Conservation (phyloP, 2,797 vertebrate species). For the Phalloptychus januarius region DNA sequence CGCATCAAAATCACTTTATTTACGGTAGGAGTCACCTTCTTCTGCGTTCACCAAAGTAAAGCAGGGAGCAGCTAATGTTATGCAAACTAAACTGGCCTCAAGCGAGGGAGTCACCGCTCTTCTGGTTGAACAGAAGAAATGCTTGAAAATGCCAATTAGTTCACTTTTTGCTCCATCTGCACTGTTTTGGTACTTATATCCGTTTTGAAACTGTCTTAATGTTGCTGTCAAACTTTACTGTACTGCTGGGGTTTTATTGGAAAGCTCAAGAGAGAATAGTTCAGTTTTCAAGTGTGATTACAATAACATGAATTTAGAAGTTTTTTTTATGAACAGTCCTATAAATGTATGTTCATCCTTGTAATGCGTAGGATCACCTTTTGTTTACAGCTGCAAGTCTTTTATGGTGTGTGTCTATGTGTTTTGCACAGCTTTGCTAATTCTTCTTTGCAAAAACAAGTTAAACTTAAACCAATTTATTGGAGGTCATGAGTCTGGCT, state of each 20-base stretch:
- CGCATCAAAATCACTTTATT: slow-evolving; percentile 58
- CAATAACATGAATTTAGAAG: neutral
- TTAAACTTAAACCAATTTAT: neutral
- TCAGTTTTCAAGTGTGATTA: neutral
- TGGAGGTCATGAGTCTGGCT: neutral
- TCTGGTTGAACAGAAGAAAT: slow-evolving; percentile 21
- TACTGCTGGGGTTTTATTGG: neutral
- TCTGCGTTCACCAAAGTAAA: slow-evolving; percentile 49
- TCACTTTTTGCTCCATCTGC: slow-evolving; percentile 4
- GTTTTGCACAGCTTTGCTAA: neutral
- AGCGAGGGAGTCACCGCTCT: slow-evolving; percentile 27
- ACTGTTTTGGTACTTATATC: neutral
- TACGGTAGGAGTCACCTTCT: slow-evolving; percentile 62
- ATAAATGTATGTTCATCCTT: neutral
- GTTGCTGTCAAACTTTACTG: neutral
- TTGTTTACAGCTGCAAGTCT: neutral
- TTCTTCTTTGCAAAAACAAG: neutral
- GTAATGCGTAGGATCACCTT: neutral
- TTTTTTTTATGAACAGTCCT: neutral
- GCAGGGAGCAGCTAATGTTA: slow-evolving; percentile 45
- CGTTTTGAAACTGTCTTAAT: slow-evolving; percentile 11
- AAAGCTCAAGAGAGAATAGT: neutral
- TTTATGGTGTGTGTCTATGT: neutral
- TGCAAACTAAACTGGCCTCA: slow-evolving; percentile 16
- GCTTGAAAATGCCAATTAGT: slow-evolving; percentile 36